Percentiles rank a stretch among this genome's conserved stretches.
Conservation (phyloP, 2,113 vertebrate genomes). For the Notothenia coriiceps region DNA sequence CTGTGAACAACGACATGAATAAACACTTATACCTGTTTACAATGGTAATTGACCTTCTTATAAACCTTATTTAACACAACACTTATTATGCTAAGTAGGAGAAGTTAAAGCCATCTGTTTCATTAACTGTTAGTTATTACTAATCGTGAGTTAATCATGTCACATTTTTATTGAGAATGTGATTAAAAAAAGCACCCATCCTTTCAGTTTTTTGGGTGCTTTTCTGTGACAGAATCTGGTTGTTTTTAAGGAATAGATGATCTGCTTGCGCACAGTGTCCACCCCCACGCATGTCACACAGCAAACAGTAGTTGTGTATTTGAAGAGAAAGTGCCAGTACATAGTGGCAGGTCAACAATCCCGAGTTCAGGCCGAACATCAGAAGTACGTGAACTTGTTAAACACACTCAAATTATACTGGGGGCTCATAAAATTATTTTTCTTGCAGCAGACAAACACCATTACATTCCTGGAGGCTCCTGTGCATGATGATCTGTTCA, state of each 20-base stretch:
- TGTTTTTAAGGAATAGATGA: conserved; percentile 37
- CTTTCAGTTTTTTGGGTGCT: background rate
- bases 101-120: background rate
- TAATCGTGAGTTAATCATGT: background rate
- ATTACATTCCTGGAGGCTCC: conserved; percentile 24
- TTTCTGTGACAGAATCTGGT: conserved; percentile 19
- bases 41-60: too few relatives aligned
- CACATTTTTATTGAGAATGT: background rate
- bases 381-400: conserved; percentile 67
- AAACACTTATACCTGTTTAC: background rate
- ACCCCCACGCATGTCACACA: conserved; percentile 59
- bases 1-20: background rate
- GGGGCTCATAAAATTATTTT: conserved; percentile 57
- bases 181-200: too few relatives aligned
- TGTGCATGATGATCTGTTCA: background rate
- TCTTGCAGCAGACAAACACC: conserved; percentile 45
- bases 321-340: conserved; percentile 85
- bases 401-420: conserved; percentile 46
- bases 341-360: conserved; percentile 84
- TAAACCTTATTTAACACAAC: background rate
- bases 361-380: conserved; percentile 68
- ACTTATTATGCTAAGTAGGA: background rate
- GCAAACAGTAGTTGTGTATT: conserved; percentile 82
- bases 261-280: conserved; percentile 58
- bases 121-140: background rate